Evolutionary conservation across 2,797 vertebrate genomes (phyloP).

Genomic region (Benthosema pterotum): DNA sequence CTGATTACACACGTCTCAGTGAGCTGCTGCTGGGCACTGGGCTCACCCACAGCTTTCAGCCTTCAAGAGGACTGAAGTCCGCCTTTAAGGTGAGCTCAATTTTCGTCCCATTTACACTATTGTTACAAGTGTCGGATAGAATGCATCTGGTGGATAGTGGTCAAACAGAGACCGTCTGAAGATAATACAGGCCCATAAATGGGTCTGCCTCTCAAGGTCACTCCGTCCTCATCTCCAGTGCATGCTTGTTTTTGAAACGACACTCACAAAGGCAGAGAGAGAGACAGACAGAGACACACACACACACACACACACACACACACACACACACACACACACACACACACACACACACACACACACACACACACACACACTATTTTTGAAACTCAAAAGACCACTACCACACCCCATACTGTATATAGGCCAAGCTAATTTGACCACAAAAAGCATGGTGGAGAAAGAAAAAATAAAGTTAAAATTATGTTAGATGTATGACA

Average conservation of each 20-base stretch:
- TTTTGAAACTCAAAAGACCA: slow-evolving; percentile 32
- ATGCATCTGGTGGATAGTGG: slow-evolving; percentile 72
- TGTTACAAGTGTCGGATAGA: slow-evolving; percentile 79
- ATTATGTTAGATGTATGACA: not conserved
- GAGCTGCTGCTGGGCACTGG: slow-evolving; percentile 77
- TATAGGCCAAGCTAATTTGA: not conserved
- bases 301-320: slow-evolving; percentile 22
- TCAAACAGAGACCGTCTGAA: slow-evolving; percentile 77
- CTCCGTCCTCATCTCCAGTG: slow-evolving; percentile 55
- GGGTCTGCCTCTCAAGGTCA: slow-evolving; percentile 78
- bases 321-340: slow-evolving; percentile 23
- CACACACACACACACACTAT: slow-evolving; percentile 19
- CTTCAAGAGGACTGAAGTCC: slow-evolving; percentile 81
- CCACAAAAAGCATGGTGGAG: slow-evolving; percentile 7
- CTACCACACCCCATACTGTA: slow-evolving; percentile 8
- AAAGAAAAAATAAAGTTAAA: not conserved
- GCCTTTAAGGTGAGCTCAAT: slow-evolving; percentile 85
- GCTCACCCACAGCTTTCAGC: slow-evolving; percentile 82
- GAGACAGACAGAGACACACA: slow-evolving; percentile 1
- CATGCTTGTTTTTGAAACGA: slow-evolving; percentile 37
- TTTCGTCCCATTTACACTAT: slow-evolving; percentile 83
- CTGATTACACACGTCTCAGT: slow-evolving; percentile 83
- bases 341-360: slow-evolving; percentile 38
- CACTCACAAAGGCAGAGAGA: slow-evolving; percentile 25
- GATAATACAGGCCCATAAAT: slow-evolving; percentile 70